Conservation (phyloP, 2,888 invertebrate species). For the Miltochrista miniata region DNA sequence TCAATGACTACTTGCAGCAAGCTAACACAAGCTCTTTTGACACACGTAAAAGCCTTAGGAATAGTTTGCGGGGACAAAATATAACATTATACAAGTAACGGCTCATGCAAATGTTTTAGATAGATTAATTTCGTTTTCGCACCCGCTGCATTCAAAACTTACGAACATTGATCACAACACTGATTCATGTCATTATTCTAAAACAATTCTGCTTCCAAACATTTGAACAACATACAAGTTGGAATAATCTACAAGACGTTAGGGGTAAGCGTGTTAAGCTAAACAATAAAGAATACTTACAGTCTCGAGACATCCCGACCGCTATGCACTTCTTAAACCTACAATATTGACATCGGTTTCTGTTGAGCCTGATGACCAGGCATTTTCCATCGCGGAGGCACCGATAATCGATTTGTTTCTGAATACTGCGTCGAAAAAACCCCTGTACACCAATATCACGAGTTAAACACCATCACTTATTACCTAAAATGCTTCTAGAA, state of each 20-base stretch:
- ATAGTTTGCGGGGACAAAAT: no score
- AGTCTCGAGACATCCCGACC: slow-evolving; percentile 98
- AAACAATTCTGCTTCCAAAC: slow-evolving; percentile 12
- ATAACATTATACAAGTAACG: no score
- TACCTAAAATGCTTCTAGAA: no score
- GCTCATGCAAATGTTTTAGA: slow-evolving; percentile 1
- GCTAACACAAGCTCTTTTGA: no score
- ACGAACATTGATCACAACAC: neutral
- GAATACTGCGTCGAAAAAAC: slow-evolving; percentile 97
- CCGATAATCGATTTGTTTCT: slow-evolving; percentile 98
- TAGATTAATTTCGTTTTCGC: neutral
- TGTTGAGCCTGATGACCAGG: slow-evolving; percentile 95
- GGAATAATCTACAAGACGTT: neutral
- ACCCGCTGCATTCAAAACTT: neutral
- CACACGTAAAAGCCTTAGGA: no score
- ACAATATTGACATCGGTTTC: slow-evolving; percentile 98
- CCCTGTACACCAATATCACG: slow-evolving; percentile 84
- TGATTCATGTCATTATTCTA: neutral
- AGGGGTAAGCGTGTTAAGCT: slow-evolving; percentile 2
- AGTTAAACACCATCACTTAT: no score
- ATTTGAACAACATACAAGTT: slow-evolving; percentile 3
- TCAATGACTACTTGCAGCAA: no score
- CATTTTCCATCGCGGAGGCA: slow-evolving; percentile 97
- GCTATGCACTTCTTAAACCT: slow-evolving; percentile 98
- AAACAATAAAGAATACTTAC: slow-evolving; percentile 86